phyloP scores from a whole-genome alignment of 2,888 invertebrate genomes.

The Arctia plantaginis region DNA sequence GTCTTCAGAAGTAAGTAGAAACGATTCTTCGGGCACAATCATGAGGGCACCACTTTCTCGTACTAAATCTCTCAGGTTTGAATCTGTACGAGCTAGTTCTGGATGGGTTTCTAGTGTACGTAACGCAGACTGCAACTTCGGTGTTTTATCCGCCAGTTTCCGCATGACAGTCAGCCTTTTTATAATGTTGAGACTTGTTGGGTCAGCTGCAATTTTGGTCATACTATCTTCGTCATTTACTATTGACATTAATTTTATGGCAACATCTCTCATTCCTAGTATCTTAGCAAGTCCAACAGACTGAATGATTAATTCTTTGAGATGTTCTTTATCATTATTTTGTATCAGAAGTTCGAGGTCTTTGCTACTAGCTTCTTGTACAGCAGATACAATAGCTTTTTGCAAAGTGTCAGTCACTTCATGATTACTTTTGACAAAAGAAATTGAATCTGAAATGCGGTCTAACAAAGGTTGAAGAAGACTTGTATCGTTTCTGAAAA shows the following conservation, averaged over 20 bases:
- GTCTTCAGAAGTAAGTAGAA: slow-evolving; percentile 88
- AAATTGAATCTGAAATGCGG: slow-evolving; percentile 87
- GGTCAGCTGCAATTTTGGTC: slow-evolving; percentile 85
- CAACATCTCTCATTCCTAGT: slow-evolving; percentile 88
- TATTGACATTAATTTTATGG: slow-evolving; percentile 83
- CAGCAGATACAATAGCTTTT: slow-evolving; percentile 89
- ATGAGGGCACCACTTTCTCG: slow-evolving; percentile 91
- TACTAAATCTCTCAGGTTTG: slow-evolving; percentile 89
- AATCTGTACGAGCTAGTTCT: slow-evolving; percentile 89
- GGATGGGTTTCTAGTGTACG: slow-evolving; percentile 88
- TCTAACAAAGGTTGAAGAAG: slow-evolving; percentile 87
- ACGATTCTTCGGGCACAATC: slow-evolving; percentile 88
- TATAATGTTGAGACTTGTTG: slow-evolving; percentile 88
- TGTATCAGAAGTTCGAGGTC: slow-evolving; percentile 85
- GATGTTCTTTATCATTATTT: slow-evolving; percentile 77
- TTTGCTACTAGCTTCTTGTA: slow-evolving; percentile 88
- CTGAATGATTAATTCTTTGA: slow-evolving; percentile 86
- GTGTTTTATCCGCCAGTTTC: slow-evolving; percentile 89
- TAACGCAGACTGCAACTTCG: slow-evolving; percentile 87
- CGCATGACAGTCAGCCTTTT: slow-evolving; percentile 90
- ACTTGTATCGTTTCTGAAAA: slow-evolving; percentile 87
- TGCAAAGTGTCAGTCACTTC: slow-evolving; percentile 89
- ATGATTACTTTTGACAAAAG: slow-evolving; percentile 87
- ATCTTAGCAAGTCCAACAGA: slow-evolving; percentile 90
- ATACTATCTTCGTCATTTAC: slow-evolving; percentile 86